Evolutionary conservation across 1,140 invertebrate species (phyloP).

Genomic region (Potamilus streckersoni): DNA sequence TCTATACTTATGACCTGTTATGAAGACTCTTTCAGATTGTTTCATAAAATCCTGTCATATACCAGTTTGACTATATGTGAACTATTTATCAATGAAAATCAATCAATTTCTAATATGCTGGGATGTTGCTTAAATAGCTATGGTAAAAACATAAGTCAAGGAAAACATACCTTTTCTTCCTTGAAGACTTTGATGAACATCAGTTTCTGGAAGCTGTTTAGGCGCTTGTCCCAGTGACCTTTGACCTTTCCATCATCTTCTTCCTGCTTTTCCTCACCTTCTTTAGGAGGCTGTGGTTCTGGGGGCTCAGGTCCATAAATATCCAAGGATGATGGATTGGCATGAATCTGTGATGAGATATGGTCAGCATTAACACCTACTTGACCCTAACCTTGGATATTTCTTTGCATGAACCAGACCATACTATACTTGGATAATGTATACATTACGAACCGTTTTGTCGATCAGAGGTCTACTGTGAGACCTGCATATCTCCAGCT

Average conservation of each 20-base stretch:
- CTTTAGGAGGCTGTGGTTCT: conserved; percentile 42
- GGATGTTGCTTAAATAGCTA: no score
- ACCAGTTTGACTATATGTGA: no score
- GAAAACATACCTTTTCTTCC: conserved; percentile 57
- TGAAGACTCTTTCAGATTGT: no score
- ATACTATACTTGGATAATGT: no score
- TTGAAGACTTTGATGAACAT: conserved; percentile 66
- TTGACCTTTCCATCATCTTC: conserved; percentile 45
- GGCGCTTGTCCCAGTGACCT: conserved; percentile 62
- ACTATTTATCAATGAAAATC: no score
- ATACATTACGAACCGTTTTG: no score
- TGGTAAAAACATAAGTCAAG: no score
- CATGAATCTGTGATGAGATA: conserved; percentile 41
- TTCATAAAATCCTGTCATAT: no score
- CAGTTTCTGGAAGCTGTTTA: conserved; percentile 67
- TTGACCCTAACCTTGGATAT: background rate
- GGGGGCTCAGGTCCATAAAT: conserved; percentile 53
- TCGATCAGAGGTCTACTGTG: no score
- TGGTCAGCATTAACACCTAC: background rate
- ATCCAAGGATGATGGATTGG: conserved; percentile 54
- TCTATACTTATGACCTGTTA: no score
- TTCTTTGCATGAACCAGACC: background rate
- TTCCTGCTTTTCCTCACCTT: conserved; percentile 28
- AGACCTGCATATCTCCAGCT: no score
- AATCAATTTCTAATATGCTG: no score